Percentiles rank a stretch among this genome's conserved stretches.
Evolutionary conservation across 2,113 vertebrate genomes (phyloP).

Genomic region (Scophthalmus maximus): DNA sequence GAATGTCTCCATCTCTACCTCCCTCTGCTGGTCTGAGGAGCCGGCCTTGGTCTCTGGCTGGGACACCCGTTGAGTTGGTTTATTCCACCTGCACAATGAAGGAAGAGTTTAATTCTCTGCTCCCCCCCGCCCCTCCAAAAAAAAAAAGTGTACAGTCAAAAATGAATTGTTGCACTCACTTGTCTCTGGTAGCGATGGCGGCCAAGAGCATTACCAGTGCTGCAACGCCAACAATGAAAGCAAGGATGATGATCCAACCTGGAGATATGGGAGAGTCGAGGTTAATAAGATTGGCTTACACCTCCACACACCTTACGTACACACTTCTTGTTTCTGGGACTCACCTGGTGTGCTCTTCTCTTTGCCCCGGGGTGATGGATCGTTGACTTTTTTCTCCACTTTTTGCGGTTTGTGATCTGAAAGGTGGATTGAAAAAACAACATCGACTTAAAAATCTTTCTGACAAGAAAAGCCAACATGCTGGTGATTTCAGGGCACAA

Average conservation of each 20-base stretch:
- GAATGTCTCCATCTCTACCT: constrained; percentile 66
- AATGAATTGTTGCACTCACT: too few relatives aligned
- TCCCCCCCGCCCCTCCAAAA: too few relatives aligned
- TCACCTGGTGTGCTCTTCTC: constrained; percentile 52
- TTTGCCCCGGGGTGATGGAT: not conserved
- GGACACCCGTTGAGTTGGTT: constrained; percentile 15
- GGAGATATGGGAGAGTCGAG: not conserved
- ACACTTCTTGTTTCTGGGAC: too few relatives aligned
- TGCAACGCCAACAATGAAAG: constrained; percentile 61
- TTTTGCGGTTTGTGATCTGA: not conserved
- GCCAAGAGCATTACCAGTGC: constrained; percentile 54
- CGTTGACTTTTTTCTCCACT: not conserved
- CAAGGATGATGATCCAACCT: constrained; percentile 78
- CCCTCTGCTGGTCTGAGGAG: constrained; percentile 58
- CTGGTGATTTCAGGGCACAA: not conserved
- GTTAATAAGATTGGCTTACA: too few relatives aligned
- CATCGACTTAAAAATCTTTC: not conserved
- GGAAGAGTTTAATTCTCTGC: not conserved
- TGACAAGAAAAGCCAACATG: not conserved
- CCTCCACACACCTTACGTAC: too few relatives aligned
- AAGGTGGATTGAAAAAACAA: not conserved
- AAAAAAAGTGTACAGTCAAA: not conserved
- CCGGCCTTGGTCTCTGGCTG: not conserved
- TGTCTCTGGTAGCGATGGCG: constrained; percentile 76
- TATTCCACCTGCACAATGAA: constrained; percentile 61